Conservation (phyloP, 2,113 vertebrate genomes). For the Mormyrus lacerda region DNA sequence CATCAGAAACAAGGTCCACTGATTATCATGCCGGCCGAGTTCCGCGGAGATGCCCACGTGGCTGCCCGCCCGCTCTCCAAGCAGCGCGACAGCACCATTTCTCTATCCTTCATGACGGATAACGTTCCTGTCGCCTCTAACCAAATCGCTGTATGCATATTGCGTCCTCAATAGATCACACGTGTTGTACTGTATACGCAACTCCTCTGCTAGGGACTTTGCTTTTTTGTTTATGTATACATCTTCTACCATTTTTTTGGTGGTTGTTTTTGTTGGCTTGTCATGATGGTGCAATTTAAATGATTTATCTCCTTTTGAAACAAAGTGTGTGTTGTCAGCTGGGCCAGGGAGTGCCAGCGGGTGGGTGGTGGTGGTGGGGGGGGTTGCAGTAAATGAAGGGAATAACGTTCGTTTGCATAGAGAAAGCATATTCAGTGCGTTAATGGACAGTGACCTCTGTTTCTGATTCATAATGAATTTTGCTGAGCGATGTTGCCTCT, state of each 20-base stretch:
- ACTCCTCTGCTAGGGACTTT: slow-evolving; percentile 32
- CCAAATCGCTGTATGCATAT: slow-evolving; percentile 57
- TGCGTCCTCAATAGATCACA: slow-evolving; percentile 45
- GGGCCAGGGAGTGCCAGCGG: slow-evolving; percentile 12
- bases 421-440: not conserved
- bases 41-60: slow-evolving; percentile 32
- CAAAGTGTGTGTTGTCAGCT: slow-evolving; percentile 42
- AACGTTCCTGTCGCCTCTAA: slow-evolving; percentile 51
- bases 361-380: not conserved
- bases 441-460: slow-evolving; percentile 8
- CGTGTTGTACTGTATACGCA: slow-evolving; percentile 25
- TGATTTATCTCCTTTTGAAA: slow-evolving; percentile 57
- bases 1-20: slow-evolving; percentile 41
- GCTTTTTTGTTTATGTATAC: slow-evolving; percentile 51
- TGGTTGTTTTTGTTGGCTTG: slow-evolving; percentile 52
- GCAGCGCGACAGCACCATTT: slow-evolving; percentile 36
- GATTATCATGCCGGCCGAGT: slow-evolving; percentile 44
- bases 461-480: not conserved
- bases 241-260: not conserved
- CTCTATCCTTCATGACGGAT: slow-evolving; percentile 54
- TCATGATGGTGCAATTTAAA: slow-evolving; percentile 45
- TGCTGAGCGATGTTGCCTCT: not conserved
- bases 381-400: not conserved
- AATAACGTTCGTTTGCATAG: not conserved
- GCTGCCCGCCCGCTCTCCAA: slow-evolving; percentile 31